A percentile compares a stretch with the other conserved stretches of the same genome.
Conservation (phyloP, 2,113 vertebrate species). For the Tychaedon coryphoeus region DNA sequence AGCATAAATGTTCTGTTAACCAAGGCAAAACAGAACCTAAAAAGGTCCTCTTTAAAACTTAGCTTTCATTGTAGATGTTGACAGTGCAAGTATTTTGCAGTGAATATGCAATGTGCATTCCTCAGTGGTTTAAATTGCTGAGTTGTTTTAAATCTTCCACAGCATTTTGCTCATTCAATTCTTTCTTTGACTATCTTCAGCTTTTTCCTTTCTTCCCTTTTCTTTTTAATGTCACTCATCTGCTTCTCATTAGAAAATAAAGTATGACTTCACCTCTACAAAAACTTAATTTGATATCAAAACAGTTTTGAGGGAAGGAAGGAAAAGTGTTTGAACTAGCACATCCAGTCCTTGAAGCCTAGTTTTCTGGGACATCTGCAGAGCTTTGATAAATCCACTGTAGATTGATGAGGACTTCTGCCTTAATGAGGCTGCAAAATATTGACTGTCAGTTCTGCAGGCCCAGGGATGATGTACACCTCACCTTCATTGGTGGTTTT, state of each 20-base stretch:
- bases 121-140: constrained; percentile 20
- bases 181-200: neutral
- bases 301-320: neutral
- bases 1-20: neutral
- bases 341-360: neutral
- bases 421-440: neutral
- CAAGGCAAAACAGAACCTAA: neutral
- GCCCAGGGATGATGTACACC: neutral
- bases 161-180: neutral
- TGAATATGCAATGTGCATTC: constrained; percentile 16
- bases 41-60: neutral
- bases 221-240: constrained; percentile 18
- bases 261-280: constrained; percentile 24
- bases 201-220: neutral
- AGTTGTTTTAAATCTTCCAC: neutral
- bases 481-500: neutral
- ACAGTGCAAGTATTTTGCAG: constrained; percentile 26
- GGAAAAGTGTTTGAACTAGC: neutral
- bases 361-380: constrained; percentile 19
- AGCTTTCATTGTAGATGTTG: neutral
- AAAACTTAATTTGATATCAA: constrained; percentile 9
- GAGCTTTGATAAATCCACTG: neutral
- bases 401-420: neutral
- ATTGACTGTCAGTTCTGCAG: neutral
- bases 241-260: constrained; percentile 53